Percentiles rank a stretch among this genome's conserved stretches.
Conservation (phyloP, 2,797 vertebrate genomes). For the Cossypha caffra region DNA sequence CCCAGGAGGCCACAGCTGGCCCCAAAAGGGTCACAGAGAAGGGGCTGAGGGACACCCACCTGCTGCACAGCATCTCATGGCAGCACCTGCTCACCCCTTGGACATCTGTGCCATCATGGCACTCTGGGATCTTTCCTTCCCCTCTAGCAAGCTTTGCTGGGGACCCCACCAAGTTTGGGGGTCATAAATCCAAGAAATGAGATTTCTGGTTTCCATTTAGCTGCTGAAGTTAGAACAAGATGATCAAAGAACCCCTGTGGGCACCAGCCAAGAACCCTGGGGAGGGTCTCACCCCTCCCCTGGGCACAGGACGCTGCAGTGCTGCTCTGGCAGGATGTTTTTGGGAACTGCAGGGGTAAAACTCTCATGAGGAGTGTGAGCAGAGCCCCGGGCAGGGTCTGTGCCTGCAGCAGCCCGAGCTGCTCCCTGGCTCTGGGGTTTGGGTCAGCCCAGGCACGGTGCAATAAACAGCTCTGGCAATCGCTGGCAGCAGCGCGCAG, state of each 20-base stretch:
- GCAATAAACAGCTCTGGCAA: conserved; percentile 37
- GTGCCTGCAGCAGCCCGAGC: neutral
- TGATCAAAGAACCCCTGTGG: neutral
- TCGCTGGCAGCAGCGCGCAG: neutral
- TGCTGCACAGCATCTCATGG: neutral
- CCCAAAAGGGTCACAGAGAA: fast-evolving
- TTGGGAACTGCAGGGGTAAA: neutral
- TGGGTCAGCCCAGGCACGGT: neutral
- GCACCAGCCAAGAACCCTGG: fast-evolving
- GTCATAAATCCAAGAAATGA: neutral
- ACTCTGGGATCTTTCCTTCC: neutral
- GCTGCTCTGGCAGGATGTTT: neutral
- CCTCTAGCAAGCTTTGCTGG: neutral
- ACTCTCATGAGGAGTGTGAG: neutral
- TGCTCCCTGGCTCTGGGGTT: neutral
- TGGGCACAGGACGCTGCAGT: neutral
- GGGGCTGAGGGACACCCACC: neutral
- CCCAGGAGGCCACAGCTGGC: neutral
- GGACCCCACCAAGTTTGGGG: fast-evolving
- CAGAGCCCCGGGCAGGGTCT: neutral
- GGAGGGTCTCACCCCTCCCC: neutral
- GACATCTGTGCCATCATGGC: neutral
- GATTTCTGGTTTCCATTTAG: neutral
- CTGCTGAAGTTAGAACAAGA: neutral
- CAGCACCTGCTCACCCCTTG: neutral